These are phyloP conservation scores for Anneissia japonica DNA, from an alignment of 35 echinoderm and acorn worm genomes.

Conservation along the genomic window DNA sequence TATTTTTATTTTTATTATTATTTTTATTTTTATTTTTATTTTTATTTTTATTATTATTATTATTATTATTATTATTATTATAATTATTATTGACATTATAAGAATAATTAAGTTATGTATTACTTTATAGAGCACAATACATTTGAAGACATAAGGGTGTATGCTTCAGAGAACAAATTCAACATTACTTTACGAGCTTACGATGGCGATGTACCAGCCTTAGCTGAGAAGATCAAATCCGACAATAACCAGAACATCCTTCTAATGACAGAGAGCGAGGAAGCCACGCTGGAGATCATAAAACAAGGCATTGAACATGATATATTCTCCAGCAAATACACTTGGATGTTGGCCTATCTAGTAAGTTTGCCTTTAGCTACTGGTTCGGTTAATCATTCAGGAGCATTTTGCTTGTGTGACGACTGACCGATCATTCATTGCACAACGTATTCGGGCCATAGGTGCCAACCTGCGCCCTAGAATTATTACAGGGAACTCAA, in stretches of 20 bases:
- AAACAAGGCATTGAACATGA: background rate
- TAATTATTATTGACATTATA: too few species aligned
- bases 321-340: background rate
- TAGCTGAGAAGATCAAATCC: background rate
- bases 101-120: too few species aligned
- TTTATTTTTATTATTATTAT: too few species aligned
- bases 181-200: background rate
- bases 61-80: too few species aligned
- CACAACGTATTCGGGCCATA: too few species aligned
- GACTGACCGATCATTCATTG: too few species aligned
- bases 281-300: background rate
- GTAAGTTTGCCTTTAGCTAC: background rate
- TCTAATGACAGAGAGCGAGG: background rate
- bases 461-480: too few species aligned
- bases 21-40: too few species aligned
- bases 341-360: background rate
- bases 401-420: too few species aligned
- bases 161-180: background rate
- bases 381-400: too few species aligned
- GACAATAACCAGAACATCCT: background rate
- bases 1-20: too few species aligned
- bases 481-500: too few species aligned
- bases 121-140: background rate
- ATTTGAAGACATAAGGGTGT: background rate
- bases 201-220: background rate